Base-by-base conservation (phyloP, 2,797 vertebrate species). In the Cyclura pinguis region DNA sequence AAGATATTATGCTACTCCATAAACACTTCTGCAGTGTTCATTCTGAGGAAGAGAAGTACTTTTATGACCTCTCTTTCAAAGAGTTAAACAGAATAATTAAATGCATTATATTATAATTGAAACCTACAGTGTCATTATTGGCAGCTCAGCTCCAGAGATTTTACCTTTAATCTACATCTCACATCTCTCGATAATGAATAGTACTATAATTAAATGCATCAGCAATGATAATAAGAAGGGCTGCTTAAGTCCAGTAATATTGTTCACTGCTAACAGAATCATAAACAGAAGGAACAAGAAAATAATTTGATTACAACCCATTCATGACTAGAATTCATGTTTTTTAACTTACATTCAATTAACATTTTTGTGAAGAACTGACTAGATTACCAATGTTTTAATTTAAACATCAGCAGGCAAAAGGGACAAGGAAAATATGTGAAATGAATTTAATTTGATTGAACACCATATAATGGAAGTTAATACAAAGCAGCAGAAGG, bases 31-130 rank as follows among this genome's bases (percentile, higher is more conserved):
- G 42, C 20, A 57, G 55, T 92, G 86, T 76, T 95, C 95, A 90
- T 80, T 94, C 90, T 93, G 35, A 47, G 86, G 29, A 93, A 90
- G 84, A 77, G 91, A 95, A 77, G 52, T 92, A 91, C 92, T 94
- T 88, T 76, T 82, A 35, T 91, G 94, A 96, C 91, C 93, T 93
- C 93, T 93, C 74, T 42, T 94, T 94, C 80, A 93, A 89, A 95
- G 95, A 97, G 93, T 94, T 94, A 96, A 96, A 92, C 67, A 92
- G 87, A 96, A 92, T 93, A 96, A 95, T 52, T 94, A 50, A 55
- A 97, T 35, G 64, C 94, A 95, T 94, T 88, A 92, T 93, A 94
- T 85, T 52, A 59, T 95, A 97, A 96, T 91, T 96, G 92, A 96
- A 97, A 94, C 16, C 10, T 81, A 90, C 42, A 80, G 93, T 76